phyloP scores from a whole-genome alignment of 2,888 invertebrate genomes.

The Andrena hattorfiana region DNA sequence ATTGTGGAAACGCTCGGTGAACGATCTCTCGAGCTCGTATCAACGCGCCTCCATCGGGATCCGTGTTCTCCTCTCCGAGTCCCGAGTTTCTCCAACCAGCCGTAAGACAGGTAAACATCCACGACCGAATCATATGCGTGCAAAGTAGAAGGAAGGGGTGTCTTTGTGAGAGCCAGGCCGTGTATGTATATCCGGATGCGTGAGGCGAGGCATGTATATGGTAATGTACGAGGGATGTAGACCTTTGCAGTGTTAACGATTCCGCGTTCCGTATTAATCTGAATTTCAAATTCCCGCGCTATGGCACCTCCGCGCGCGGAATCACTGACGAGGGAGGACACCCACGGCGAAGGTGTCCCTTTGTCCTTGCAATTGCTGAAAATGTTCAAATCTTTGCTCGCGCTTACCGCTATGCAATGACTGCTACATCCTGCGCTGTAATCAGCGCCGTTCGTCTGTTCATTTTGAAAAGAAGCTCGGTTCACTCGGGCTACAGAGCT shows the following conservation, averaged over 20 bases:
- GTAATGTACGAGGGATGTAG: slow-evolving; percentile 61
- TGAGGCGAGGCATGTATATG: slow-evolving; percentile 60
- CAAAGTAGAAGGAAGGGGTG: slow-evolving; percentile 23
- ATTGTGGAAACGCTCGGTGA: slow-evolving; percentile 27
- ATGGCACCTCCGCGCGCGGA: slow-evolving; percentile 60
- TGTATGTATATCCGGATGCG: slow-evolving; percentile 44
- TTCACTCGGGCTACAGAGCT: not conserved
- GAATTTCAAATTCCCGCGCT: slow-evolving; percentile 71
- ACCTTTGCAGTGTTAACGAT: slow-evolving; percentile 72
- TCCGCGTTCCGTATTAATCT: slow-evolving; percentile 70
- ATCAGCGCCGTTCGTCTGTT: slow-evolving; percentile 1
- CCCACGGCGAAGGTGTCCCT: slow-evolving; percentile 23
- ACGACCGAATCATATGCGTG: slow-evolving; percentile 50
- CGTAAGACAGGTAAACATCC: slow-evolving; percentile 57
- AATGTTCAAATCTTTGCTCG: slow-evolving; percentile 42
- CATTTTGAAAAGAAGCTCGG: not conserved
- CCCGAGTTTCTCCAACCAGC: slow-evolving; percentile 35
- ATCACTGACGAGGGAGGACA: slow-evolving; percentile 50
- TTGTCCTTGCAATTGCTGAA: slow-evolving; percentile 41
- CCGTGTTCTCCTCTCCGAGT: slow-evolving; percentile 7
- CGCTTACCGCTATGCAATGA: slow-evolving; percentile 15
- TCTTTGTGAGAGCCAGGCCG: slow-evolving; percentile 19
- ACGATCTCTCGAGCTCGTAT: slow-evolving; percentile 26
- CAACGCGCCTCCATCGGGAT: slow-evolving; percentile 26
- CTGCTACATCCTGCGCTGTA: slow-evolving; percentile 15